phyloP scores from a whole-genome alignment of 2,113 vertebrate species.

The Oriolus oriolus region DNA sequence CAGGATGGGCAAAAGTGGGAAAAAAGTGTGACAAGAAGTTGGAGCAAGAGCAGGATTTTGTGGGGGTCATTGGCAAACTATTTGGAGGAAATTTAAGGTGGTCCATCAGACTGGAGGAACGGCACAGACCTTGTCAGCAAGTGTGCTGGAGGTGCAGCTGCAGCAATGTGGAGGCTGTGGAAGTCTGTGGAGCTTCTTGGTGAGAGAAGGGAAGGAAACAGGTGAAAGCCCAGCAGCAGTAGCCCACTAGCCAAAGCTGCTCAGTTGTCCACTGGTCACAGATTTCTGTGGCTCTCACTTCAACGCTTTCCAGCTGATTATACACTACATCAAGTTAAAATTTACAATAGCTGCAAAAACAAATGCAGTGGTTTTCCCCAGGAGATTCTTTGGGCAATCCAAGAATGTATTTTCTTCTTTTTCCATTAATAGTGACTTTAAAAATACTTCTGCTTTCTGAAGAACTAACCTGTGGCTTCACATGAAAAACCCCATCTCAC shows the following conservation, averaged over 20 bases:
- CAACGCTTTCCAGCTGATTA: neutral
- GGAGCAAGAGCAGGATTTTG: neutral
- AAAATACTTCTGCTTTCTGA: neutral
- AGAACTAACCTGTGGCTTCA: neutral
- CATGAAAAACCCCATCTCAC: neutral
- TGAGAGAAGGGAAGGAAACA: neutral
- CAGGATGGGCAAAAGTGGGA: neutral
- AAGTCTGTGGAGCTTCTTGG: neutral
- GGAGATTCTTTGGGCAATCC: neutral
- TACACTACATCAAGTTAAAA: neutral
- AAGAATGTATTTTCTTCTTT: neutral
- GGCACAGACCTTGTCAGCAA: neutral
- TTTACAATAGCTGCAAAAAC: neutral
- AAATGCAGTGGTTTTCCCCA: neutral
- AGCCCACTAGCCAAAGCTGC: neutral
- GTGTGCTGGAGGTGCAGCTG: neutral
- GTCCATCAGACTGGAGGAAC: neutral
- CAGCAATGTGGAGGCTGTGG: neutral
- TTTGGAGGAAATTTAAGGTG: neutral
- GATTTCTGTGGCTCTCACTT: neutral
- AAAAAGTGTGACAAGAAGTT: neutral
- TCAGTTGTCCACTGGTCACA: neutral
- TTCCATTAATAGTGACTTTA: neutral
- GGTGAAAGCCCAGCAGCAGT: neutral
- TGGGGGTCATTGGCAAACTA: neutral